Base-by-base conservation (phyloP, 2,113 vertebrate genomes). In the Pardalotus punctatus region DNA sequence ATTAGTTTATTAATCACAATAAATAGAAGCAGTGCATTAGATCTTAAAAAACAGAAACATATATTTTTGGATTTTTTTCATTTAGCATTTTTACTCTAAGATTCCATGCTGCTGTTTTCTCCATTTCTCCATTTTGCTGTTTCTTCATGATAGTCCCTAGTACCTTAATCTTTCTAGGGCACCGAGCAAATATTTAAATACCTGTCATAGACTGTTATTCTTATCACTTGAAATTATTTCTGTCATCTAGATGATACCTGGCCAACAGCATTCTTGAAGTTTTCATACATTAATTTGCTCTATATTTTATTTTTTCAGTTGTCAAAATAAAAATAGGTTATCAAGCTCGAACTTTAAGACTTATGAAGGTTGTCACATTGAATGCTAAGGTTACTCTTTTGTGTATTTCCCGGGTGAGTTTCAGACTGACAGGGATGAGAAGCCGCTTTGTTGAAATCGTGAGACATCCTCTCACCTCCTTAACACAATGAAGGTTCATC, bases 51-150 rank as follows among this genome's bases (percentile, higher is more conserved):
- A 70, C 5, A 50, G 14, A 54, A 89, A 29, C 2, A 9, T n/a
- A 3, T 0, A 33, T 24, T 6, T 0, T 1, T 4, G 43, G 22
- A 40, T 48, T 15, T 45, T 25, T 79, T 62, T 50, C 0, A 53
- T 71, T 56, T 67, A 45, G 2, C 2, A 6, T 58, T 51, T 76
- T 86, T 72, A 29, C 23, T 7, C 9, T 84, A 79, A 67, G 23
- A 65, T 64, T 35, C 14, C 15, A 24, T 35, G 1, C 53, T 70
- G 14, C 10, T 60, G 1, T 35, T 91, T 83, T 70, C 11, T 73
- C 10, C 2, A 51, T 61, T 66, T 58, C 25, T 57, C 18, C 28
- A 27, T 35, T 2, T 57, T 66, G 6, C 6, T 57, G 3, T 81
- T 89, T 45, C 17, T 62, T 18, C 3, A 23, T 35, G 20, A 14